Conservation (phyloP, 2,113 vertebrate species). For the Polypterus senegalus region DNA sequence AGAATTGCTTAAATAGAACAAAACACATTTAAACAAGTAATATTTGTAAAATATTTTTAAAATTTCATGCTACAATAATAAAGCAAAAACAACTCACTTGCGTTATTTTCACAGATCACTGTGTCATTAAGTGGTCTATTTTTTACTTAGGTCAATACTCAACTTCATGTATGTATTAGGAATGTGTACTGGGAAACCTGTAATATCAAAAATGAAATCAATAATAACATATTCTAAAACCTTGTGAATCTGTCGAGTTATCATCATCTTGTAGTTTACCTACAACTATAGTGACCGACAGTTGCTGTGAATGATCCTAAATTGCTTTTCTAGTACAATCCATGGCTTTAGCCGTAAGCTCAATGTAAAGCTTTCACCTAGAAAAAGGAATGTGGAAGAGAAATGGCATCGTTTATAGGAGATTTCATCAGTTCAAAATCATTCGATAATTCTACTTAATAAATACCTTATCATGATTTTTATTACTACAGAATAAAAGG, state of each 20-base stretch:
- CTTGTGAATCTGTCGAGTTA: background rate
- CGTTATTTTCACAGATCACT: background rate
- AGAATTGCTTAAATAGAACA: too few species aligned
- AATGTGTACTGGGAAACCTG: background rate
- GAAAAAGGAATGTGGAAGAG: background rate
- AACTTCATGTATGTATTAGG: background rate
- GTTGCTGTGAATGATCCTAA: background rate
- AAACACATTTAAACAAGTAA: too few species aligned
- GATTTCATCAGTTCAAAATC: background rate
- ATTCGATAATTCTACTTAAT: background rate
- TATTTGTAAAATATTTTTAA: too few species aligned
- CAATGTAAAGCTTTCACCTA: background rate
- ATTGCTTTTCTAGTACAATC: background rate
- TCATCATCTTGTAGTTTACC: background rate
- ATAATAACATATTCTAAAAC: background rate
- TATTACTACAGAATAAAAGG: background rate
- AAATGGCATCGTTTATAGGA: background rate
- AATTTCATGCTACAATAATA: too few species aligned
- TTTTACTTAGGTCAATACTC: background rate
- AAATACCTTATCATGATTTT: too few species aligned
- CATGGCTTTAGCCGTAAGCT: background rate
- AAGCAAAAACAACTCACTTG: too few species aligned
- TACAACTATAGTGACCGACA: background rate
- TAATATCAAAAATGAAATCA: background rate
- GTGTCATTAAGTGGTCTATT: background rate